A percentile compares a stretch with the other conserved stretches of the same genome.
These are phyloP conservation scores for Acheta domesticus DNA, from an alignment of 2,888 invertebrate genomes.

Conservation along the genomic window DNA sequence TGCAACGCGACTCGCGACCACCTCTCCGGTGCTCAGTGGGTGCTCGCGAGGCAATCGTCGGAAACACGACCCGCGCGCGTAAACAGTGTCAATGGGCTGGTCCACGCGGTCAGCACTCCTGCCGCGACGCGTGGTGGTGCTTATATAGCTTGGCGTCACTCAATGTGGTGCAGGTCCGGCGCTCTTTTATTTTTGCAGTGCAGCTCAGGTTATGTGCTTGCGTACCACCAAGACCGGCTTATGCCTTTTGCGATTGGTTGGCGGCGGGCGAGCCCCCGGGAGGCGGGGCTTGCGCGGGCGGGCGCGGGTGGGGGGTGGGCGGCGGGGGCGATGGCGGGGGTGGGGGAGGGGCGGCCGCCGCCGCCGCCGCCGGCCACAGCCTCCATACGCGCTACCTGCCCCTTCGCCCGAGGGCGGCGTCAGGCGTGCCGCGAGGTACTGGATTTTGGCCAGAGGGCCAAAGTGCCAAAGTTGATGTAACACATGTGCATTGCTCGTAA, in stretches of 20 bases:
- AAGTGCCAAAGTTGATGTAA: too few species aligned
- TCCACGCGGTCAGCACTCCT: neutral
- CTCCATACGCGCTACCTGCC: too few species aligned
- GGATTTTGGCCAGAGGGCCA: too few species aligned
- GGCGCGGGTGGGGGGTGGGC: neutral
- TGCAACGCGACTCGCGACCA: too few species aligned
- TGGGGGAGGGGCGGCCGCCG: neutral
- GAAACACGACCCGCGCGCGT: neutral
- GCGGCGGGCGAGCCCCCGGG: neutral
- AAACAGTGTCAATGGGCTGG: neutral
- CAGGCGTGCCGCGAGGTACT: too few species aligned
- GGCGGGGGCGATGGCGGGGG: neutral
- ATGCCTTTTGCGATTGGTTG: neutral
- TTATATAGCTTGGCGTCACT: neutral
- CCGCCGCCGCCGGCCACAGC: too few species aligned
- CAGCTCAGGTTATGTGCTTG: neutral
- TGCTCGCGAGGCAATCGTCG: too few species aligned
- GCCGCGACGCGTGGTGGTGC: neutral
- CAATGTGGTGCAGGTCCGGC: neutral
- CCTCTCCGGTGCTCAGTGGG: too few species aligned
- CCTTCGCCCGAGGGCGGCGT: too few species aligned
- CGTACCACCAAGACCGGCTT: neutral
- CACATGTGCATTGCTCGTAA: too few species aligned
- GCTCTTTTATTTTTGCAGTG: neutral
- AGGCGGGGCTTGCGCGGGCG: neutral